Conservation (phyloP, 2,888 invertebrate species). For the Thelaira solivaga region DNA sequence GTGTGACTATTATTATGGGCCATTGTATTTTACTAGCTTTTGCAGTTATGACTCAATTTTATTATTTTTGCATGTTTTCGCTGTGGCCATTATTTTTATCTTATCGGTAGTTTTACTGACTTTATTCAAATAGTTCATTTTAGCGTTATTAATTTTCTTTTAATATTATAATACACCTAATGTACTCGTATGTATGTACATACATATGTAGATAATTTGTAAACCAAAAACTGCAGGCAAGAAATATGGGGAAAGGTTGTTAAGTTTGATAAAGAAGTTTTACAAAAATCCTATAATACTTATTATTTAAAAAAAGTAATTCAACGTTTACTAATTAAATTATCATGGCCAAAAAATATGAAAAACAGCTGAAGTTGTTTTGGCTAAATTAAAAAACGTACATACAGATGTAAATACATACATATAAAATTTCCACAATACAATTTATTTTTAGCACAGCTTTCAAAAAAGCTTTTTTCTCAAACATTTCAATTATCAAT, state of each 20-base stretch:
- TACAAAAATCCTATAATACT: too few species aligned
- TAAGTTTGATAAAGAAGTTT: too few species aligned
- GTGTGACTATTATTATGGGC: too few species aligned
- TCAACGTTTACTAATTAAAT: background rate
- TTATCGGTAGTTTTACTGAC: constrained; percentile 21
- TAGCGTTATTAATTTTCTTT: too few species aligned
- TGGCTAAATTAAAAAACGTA: background rate
- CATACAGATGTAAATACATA: constrained; percentile 2
- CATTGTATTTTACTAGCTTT: background rate
- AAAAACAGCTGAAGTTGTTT: background rate
- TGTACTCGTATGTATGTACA: too few species aligned
- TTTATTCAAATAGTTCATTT: too few species aligned
- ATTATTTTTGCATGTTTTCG: constrained; percentile 48
- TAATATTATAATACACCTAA: too few species aligned
- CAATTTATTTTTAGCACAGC: constrained; percentile 42
- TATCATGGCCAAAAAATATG: background rate
- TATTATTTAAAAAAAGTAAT: too few species aligned
- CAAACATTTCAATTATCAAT: background rate
- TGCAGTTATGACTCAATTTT: constrained; percentile 37
- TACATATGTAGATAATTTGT: too few species aligned
- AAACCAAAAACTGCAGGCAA: too few species aligned
- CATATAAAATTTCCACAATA: constrained; percentile 2
- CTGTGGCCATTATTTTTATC: constrained; percentile 9
- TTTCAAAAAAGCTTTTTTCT: constrained; percentile 31
- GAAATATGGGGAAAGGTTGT: too few species aligned